Conservation (phyloP, 2,113 vertebrate species). For the Ceyx margarethae region DNA sequence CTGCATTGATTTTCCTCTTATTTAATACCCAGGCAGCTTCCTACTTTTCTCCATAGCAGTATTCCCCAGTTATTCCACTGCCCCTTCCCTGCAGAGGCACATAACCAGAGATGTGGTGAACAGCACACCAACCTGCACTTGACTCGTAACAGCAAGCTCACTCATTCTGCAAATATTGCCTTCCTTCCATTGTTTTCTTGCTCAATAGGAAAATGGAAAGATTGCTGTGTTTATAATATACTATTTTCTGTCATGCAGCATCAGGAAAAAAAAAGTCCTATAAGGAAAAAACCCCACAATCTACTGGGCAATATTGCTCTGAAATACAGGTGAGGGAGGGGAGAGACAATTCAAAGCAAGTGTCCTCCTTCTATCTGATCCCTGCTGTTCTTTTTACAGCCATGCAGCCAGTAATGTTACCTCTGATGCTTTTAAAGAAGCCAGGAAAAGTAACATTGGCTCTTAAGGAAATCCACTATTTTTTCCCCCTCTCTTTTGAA, state of each 20-base stretch:
- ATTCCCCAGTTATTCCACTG: background rate
- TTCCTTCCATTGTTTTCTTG: background rate
- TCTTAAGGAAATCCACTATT: constrained; percentile 15
- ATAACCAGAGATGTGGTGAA: background rate
- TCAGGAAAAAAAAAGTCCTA: background rate
- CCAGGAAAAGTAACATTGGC: background rate
- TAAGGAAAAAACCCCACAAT: background rate
- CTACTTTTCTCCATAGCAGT: background rate
- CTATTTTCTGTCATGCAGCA: background rate
- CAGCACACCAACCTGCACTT: background rate
- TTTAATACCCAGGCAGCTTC: constrained; percentile 56
- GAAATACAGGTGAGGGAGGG: background rate
- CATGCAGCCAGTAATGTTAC: background rate
- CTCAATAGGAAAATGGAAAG: background rate
- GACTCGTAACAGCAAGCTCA: background rate
- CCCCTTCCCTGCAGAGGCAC: background rate
- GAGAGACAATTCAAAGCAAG: constrained; percentile 22
- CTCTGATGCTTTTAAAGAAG: constrained; percentile 1
- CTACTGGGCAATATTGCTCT: background rate
- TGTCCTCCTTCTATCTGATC: constrained; percentile 13
- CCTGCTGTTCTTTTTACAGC: constrained; percentile 7
- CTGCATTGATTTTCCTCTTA: constrained; percentile 54
- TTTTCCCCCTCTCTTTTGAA: background rate
- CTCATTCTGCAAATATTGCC: background rate
- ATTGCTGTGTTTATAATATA: constrained; percentile 3